phyloP scores from a whole-genome alignment of 1,140 invertebrate genomes.

The Drosophila sucinea region DNA sequence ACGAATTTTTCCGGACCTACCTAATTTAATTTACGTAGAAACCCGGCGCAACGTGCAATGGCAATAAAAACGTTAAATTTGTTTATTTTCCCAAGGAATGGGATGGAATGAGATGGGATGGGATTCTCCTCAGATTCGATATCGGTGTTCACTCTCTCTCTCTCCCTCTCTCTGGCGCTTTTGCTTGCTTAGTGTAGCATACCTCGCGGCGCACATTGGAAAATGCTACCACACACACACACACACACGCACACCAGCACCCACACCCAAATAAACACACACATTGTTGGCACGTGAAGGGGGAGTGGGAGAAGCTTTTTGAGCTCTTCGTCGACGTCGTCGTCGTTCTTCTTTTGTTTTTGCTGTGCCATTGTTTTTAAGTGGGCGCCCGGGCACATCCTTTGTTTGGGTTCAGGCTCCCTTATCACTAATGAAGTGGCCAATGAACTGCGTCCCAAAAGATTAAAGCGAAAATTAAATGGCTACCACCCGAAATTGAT shows the following conservation, averaged over 20 bases:
- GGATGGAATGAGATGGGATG: not conserved
- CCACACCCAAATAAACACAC: constrained; percentile 8
- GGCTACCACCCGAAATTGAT: constrained; percentile 64
- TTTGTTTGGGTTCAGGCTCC: constrained; percentile 42
- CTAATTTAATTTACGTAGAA: constrained; percentile 81
- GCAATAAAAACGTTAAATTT: constrained; percentile 82
- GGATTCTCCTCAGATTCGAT: constrained; percentile 52
- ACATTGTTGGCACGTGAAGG: not conserved
- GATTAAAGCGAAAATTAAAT: constrained; percentile 80
- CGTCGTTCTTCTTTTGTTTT: constrained; percentile 58
- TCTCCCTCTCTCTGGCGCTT: constrained; percentile 22
- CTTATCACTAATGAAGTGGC: constrained; percentile 80
- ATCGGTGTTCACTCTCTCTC: constrained; percentile 33
- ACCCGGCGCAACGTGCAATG: constrained; percentile 66
- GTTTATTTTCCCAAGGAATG: constrained; percentile 69
- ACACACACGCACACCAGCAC: constrained; percentile 20
- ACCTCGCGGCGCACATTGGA: constrained; percentile 53
- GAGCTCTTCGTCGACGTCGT: not conserved
- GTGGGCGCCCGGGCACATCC: constrained; percentile 67
- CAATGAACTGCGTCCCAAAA: constrained; percentile 75
- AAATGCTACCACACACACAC: constrained; percentile 38
- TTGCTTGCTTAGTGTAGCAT: constrained; percentile 58
- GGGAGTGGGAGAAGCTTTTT: constrained; percentile 3
- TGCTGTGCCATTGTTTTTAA: constrained; percentile 74
- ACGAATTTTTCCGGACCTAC: constrained; percentile 71